phyloP scores from a whole-genome alignment of 2,113 vertebrate genomes.

The Prunella fulvescens region DNA sequence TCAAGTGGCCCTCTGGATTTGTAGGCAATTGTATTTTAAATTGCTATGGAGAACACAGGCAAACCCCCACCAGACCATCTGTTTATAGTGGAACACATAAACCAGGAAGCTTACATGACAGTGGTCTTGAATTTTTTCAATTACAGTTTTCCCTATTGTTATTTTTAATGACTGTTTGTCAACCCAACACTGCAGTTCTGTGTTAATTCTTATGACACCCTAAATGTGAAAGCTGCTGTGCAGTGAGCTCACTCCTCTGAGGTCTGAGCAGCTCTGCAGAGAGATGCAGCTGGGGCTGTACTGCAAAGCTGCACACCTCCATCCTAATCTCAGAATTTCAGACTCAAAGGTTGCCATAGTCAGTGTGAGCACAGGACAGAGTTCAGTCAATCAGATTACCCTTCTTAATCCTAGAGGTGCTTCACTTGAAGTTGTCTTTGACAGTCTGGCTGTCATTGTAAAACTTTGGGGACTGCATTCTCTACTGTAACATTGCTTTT shows the following conservation, averaged over 20 bases:
- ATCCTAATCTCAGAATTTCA: slow-evolving; percentile 2
- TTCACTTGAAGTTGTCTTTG: not conserved
- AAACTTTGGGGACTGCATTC: not conserved
- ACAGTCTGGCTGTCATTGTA: not conserved
- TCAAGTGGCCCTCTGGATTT: not conserved
- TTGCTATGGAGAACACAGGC: not conserved
- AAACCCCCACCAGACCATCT: not conserved
- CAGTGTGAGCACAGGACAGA: not conserved
- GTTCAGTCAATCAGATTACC: not conserved
- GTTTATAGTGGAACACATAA: not conserved
- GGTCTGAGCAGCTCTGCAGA: not conserved
- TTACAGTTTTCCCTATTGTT: not conserved
- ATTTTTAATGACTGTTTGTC: not conserved
- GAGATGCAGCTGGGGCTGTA: not conserved
- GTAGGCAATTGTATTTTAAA: not conserved
- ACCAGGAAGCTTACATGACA: not conserved
- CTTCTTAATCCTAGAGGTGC: not conserved
- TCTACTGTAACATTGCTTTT: not conserved
- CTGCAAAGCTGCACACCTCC: not conserved
- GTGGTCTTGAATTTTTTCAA: not conserved
- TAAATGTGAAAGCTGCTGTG: not conserved
- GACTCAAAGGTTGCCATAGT: not conserved
- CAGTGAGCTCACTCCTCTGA: not conserved
- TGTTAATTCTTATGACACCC: not conserved
- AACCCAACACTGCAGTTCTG: not conserved